phyloP scores from a whole-genome alignment of 1,140 invertebrate genomes.

The Maniola jurtina region DNA sequence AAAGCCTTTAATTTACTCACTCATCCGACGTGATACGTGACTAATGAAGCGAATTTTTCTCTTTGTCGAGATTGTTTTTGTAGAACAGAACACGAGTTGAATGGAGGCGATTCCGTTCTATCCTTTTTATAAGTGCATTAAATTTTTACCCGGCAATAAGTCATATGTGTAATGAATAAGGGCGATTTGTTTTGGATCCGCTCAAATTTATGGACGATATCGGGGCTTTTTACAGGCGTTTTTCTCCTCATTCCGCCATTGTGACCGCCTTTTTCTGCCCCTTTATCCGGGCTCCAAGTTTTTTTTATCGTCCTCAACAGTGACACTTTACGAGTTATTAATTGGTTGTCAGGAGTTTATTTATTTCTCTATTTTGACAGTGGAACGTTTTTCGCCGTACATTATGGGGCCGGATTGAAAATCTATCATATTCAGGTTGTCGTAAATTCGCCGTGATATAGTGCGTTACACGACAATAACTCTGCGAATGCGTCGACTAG shows the following conservation, averaged over 20 bases:
- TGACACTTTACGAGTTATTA: slow-evolving; percentile 80
- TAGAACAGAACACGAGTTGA: slow-evolving; percentile 36
- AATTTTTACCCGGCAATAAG: slow-evolving; percentile 69
- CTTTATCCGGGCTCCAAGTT: slow-evolving; percentile 63
- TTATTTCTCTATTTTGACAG: slow-evolving; percentile 77
- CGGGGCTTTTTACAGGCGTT: slow-evolving; percentile 73
- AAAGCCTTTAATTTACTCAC: slow-evolving; percentile 36
- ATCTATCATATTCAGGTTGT: slow-evolving; percentile 78
- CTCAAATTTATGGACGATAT: slow-evolving; percentile 76
- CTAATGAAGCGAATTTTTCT: slow-evolving; percentile 62
- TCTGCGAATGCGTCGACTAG: slow-evolving; percentile 64
- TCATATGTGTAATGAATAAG: slow-evolving; percentile 79
- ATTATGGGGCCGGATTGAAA: slow-evolving; percentile 73
- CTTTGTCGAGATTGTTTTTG: slow-evolving; percentile 56
- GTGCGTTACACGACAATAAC: slow-evolving; percentile 73
- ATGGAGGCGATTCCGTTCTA: slow-evolving; percentile 41
- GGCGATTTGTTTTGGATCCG: slow-evolving; percentile 79
- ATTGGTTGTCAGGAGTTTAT: slow-evolving; percentile 77
- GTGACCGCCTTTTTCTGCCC: slow-evolving; percentile 72
- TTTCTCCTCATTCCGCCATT: slow-evolving; percentile 69
- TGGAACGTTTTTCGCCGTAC: slow-evolving; percentile 69
- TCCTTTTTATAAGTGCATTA: slow-evolving; percentile 68
- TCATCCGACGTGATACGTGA: slow-evolving; percentile 48
- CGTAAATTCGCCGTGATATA: slow-evolving; percentile 77
- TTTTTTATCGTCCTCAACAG: slow-evolving; percentile 71